Base-by-base conservation (phyloP, 1,140 invertebrate species). In the Leptonema lineaticorne region DNA sequence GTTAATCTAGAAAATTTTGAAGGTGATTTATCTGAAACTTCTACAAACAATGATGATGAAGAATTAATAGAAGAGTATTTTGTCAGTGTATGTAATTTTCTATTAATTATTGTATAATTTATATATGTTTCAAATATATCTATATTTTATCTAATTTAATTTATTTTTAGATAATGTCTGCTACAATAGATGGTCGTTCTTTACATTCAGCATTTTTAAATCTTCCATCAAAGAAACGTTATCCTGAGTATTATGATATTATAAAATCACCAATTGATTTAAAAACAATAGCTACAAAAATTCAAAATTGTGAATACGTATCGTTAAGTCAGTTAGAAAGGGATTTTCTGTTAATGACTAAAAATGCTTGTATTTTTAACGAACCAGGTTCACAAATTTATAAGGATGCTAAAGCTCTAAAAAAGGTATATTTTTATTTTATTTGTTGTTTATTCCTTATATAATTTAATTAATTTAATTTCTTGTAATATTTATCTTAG, bases 361-460 rank as follows among this genome's bases (percentile, higher is more conserved):
- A 91, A 69, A 99, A 99, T 83, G 97, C 97, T 0, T 97, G 95
- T 76, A 84, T 88, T 4, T 99, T 97, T 76, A 99, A 99, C 79
- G 96, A 98, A 77, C 94, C 97, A 0, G 94, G 95, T 0, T 98
- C 96, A 2, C 89, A 92, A 77, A 97, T 99, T 73, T 98, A 98
- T 76, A 97, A 96, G 80, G 94, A 97, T 83, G 95, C 96, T 0
- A 95, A 95, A 77, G 82, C 89, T 11, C 78, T 98, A 46, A 93
- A 93, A 75, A 95, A 94, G 78, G 88, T 90, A 73, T 70, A 65
- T 11, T 11, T 2, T 41, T 14, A 33, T 6, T 6, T 33, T 6
- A 11, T 33, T 33, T 11, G 11, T 6, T 11, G 30, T 33, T 33
- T 11, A 33, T 6, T 6, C 5, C 11, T 33, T 11, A 33, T 6